Conservation (phyloP, 1,140 invertebrate species). For the Drosophila kurseongensis region DNA sequence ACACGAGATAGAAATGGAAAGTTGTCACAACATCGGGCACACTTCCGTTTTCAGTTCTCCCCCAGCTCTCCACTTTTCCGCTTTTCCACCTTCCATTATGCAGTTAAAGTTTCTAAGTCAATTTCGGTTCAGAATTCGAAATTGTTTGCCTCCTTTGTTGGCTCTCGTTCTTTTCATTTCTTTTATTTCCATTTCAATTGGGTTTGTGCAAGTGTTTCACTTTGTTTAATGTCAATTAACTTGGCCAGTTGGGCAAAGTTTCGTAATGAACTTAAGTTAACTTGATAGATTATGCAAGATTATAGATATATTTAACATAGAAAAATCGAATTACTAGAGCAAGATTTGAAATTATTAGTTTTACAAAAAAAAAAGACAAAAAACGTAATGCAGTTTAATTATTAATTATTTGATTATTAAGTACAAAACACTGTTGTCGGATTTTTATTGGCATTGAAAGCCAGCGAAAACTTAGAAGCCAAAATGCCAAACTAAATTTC, state of each 20-base stretch:
- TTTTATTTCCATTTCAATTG: slow-evolving; percentile 28
- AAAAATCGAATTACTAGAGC: too few relatives aligned
- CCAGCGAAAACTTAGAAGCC: background rate
- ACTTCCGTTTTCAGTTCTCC: slow-evolving; percentile 19
- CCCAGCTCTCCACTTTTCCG: slow-evolving; percentile 1
- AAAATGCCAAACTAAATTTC: background rate
- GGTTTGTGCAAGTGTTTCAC: slow-evolving; percentile 61
- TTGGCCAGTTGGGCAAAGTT: slow-evolving; percentile 23
- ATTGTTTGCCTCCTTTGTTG: slow-evolving; percentile 24
- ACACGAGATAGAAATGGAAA: slow-evolving; percentile 24
- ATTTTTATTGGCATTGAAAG: background rate
- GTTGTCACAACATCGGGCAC: slow-evolving; percentile 11
- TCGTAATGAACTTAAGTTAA: slow-evolving; percentile 15
- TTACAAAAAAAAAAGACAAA: too few relatives aligned
- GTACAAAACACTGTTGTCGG: too few relatives aligned
- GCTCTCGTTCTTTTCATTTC: slow-evolving; percentile 21
- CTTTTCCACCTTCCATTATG: slow-evolving; percentile 16
- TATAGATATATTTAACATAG: background rate
- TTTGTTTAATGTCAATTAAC: slow-evolving; percentile 41
- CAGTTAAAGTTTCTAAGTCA: slow-evolving; percentile 36
- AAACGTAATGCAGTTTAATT: too few relatives aligned
- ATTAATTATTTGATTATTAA: too few relatives aligned
- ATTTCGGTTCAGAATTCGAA: slow-evolving; percentile 31
- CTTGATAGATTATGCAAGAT: slow-evolving; percentile 6
- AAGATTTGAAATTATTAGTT: too few relatives aligned